A percentile compares a stretch with the other conserved stretches of the same genome.
phyloP scores from a whole-genome alignment of 23 tunicate genomes.

The Corella eumyota region DNA sequence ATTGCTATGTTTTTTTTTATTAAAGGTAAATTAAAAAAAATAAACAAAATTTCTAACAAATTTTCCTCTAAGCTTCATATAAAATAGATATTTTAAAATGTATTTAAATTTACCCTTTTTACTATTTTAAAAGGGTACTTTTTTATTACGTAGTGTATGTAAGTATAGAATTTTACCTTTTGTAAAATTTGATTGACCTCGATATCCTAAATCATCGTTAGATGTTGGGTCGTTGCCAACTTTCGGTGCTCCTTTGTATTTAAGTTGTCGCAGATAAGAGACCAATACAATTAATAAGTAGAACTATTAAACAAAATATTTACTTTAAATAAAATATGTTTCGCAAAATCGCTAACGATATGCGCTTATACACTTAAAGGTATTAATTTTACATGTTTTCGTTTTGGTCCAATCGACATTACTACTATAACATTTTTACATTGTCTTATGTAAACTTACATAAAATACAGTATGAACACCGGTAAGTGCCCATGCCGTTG shows the following conservation, averaged over 20 bases:
- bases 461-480: slow-evolving; percentile 40
- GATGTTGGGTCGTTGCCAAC: slow-evolving; percentile 26
- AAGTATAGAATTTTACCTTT: too few relatives aligned
- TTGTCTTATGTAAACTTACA: slow-evolving; percentile 23
- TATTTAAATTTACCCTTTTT: too few relatives aligned
- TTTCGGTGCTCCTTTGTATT: slow-evolving; percentile 78
- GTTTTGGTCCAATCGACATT: not conserved
- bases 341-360: too few relatives aligned
- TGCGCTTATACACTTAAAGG: not conserved
- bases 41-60: too few relatives aligned
- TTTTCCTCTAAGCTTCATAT: too few relatives aligned
- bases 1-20: too few relatives aligned
- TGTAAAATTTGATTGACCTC: too few relatives aligned
- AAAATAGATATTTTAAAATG: too few relatives aligned
- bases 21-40: too few relatives aligned
- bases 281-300: slow-evolving; percentile 62
- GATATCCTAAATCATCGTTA: too few relatives aligned
- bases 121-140: too few relatives aligned
- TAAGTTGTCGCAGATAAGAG: slow-evolving; percentile 67
- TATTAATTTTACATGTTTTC: not conserved
- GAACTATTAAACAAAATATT: slow-evolving; percentile 16
- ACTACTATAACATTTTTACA: not conserved
- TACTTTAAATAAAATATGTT: not conserved
- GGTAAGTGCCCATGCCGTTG: slow-evolving; percentile 62
- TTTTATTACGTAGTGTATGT: too few relatives aligned